Base-by-base conservation (phyloP, 2,797 vertebrate genomes). In the Chloroceryle amazona region DNA sequence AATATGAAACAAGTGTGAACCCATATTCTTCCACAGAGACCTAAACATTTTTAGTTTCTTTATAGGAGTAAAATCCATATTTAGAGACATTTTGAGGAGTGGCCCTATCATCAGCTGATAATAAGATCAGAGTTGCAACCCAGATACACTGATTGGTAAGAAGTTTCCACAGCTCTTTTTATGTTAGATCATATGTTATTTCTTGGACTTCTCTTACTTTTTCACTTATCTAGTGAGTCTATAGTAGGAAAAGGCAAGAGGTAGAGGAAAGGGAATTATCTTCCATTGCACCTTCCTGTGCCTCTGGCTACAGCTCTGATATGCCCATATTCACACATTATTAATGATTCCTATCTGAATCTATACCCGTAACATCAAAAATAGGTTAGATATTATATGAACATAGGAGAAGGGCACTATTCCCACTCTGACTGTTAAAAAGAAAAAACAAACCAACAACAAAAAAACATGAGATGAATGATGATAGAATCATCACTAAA, bases 301-400 rank as follows among this genome's bases (percentile, higher is more conserved):
- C 33, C n/a, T 65, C 70, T 92, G 65, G 22, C n/a, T 72, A 72
- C 15, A 75, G 54, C 9, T 79, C 81, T 84, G 52, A 84, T 73
- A 63, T 82, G 39, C 29, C 42, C 3, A 3, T 91, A 78, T 80
- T 80, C 63, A 42, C 23, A 65, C 9, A 60, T n/a, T 51, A 82
- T 68, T 86, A 62, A 73, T 51, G 6, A 63, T 76, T 93, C 72
- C 23, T 87, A 44, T 86, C 33, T 58, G n/a, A 76, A 80, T 72
- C n/a, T 76, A 37, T 58, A 86, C 55, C 35, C 62, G 23, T 62
- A 66, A 23, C 23, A 82, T 47, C n/a, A 21, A 80, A 83, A 90
- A 60, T 70, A 19, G 13, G 16, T 42, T 61, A 70, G 33, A 62
- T 58, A 29, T 21, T 63, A 28, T 14, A 66, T 19, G 22, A 87